These are phyloP conservation scores for Elegia similella DNA, from an alignment of 2,888 invertebrate species.

Conservation along the genomic window DNA sequence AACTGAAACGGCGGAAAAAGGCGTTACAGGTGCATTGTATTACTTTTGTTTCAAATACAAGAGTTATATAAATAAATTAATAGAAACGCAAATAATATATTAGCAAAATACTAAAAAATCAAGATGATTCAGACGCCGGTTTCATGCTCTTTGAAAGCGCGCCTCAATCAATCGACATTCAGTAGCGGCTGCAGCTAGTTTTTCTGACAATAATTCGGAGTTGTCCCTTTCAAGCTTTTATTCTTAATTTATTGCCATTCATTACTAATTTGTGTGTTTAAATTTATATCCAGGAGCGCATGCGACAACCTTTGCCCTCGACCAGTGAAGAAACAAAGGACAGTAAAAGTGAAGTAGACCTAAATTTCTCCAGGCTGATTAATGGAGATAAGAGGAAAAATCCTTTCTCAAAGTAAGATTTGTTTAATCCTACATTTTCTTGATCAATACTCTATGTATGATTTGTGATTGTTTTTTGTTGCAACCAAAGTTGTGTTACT, in stretches of 20 bases:
- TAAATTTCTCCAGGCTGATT: slow-evolving; percentile 72
- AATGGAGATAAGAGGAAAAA: slow-evolving; percentile 87
- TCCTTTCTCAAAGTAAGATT: slow-evolving; percentile 85
- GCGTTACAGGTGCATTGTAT: slow-evolving; percentile 83
- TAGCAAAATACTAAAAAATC: no score
- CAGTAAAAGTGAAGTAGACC: slow-evolving; percentile 45
- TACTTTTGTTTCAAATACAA: no score
- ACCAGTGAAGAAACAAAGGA: slow-evolving; percentile 41
- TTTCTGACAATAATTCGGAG: no score
- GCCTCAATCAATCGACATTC: no score
- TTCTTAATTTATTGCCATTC: no score
- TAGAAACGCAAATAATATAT: no score
- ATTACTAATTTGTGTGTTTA: not conserved
- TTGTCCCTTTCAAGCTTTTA: no score
- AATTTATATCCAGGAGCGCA: slow-evolving; percentile 56
- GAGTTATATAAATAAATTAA: no score
- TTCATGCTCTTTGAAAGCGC: no score
- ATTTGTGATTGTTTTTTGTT: not conserved
- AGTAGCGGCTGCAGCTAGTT: no score
- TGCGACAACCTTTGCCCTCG: slow-evolving; percentile 60
- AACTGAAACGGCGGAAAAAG: slow-evolving; percentile 88
- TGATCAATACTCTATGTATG: not conserved
- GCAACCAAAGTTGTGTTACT: not conserved
- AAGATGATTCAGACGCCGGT: no score
- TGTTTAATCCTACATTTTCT: not conserved